These are phyloP conservation scores for Pedionomus torquatus DNA, from an alignment of 2,113 vertebrate species.

Conservation along the genomic window DNA sequence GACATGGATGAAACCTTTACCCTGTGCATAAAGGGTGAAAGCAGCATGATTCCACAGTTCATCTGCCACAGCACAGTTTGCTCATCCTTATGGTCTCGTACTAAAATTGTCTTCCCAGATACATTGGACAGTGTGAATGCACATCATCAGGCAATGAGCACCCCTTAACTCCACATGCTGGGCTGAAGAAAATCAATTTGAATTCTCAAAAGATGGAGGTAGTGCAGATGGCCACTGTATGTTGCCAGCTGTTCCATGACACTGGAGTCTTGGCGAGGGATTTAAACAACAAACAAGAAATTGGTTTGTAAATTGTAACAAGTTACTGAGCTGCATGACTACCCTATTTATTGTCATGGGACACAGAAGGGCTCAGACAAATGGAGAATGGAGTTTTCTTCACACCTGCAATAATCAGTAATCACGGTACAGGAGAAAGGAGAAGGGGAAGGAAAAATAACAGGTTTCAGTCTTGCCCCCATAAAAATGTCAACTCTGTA, in stretches of 20 bases:
- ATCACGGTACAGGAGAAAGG: background rate
- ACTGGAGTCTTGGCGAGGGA: background rate
- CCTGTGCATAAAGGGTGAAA: background rate
- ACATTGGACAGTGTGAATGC: background rate
- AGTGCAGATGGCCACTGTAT: background rate
- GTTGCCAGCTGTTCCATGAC: background rate
- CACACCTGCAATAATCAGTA: background rate
- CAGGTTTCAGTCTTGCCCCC: background rate
- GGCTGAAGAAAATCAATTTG: background rate
- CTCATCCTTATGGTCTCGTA: background rate
- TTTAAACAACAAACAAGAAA: constrained; percentile 21
- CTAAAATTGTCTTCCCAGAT: background rate
- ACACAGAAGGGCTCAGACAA: background rate
- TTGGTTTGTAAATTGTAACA: background rate
- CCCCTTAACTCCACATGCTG: background rate
- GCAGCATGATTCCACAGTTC: background rate
- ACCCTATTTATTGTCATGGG: background rate
- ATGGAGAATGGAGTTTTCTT: background rate
- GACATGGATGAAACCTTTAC: background rate
- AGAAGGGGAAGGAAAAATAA: background rate
- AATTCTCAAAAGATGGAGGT: background rate
- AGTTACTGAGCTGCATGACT: background rate
- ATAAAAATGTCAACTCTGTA: background rate
- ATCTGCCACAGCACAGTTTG: background rate
- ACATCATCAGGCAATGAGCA: background rate